Percentiles rank a stretch among this genome's conserved stretches.
Evolutionary conservation across 2,797 vertebrate species (phyloP).

Genomic region (Urocyon cinereoargenteus): DNA sequence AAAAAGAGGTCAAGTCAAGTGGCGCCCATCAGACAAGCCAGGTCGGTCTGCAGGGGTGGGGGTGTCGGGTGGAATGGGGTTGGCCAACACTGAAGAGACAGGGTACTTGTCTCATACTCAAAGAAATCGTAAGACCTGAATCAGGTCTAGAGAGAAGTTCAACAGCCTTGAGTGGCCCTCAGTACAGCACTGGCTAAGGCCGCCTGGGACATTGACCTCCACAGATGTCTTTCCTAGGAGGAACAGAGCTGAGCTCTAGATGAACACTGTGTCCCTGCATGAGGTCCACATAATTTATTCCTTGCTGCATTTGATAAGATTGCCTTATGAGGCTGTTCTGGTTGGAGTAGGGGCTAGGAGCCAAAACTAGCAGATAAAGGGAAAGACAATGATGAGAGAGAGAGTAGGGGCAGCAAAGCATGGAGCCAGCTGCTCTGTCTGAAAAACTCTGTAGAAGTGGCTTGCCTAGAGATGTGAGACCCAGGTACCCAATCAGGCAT

Average conservation of each 20-base stretch:
- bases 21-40: neutral
- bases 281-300: neutral
- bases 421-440: neutral
- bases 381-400: neutral
- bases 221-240: neutral
- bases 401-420: neutral
- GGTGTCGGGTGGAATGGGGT: neutral
- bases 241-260: neutral
- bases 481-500: neutral
- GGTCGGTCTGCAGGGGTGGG: neutral
- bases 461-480: neutral
- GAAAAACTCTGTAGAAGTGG: neutral
- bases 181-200: neutral
- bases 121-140: neutral
- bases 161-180: neutral
- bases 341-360: neutral
- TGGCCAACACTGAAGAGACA: neutral
- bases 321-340: neutral
- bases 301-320: neutral
- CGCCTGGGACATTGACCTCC: neutral
- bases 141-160: neutral
- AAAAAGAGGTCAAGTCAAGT: neutral
- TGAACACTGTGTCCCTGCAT: neutral
- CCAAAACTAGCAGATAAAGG: neutral
- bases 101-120: neutral